Base-by-base conservation (phyloP, 2,113 vertebrate genomes). In the Pseudopipra pipra region DNA sequence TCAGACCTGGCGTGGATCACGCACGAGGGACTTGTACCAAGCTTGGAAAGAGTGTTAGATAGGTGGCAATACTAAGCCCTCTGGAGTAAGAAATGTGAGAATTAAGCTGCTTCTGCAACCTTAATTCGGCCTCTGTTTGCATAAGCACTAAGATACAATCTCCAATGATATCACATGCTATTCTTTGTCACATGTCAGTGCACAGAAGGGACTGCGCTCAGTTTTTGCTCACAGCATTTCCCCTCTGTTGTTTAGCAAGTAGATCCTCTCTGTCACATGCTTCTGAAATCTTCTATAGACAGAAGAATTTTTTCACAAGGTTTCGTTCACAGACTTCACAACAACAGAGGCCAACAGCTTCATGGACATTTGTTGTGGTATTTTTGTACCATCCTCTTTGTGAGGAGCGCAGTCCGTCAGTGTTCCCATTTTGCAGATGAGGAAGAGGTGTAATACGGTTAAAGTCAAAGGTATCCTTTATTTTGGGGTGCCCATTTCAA, bases 51-150 rank as follows among this genome's bases (percentile, higher is more conserved):
- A 74, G 66, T 14, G 1, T 59, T 28, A 67, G 65, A 11, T 46
- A 63, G 72, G 39, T 14, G 0, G 70, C 0, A 2, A 21, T 30
- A 5, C 43, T 73, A 41, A 92, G 54, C 73, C 66, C 58, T 76
- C 54, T 1, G 4, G 59, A 91, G 77, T 73, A 33, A 62, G 78
- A 79, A 85, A 82, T 85, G 58, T 49, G 84, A 84, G 87, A 95
- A 76, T 65, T 79, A 44, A 72, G 54, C 65, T 78, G 84, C 82
- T 68, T 92, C 59, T 88, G 51, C 70, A 61, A 14, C 80, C 81
- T 75, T 87, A 89, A 82, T 82, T 94, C 1, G 5, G 74, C 44
- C 89, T 81, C 30, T 93, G 59, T 95, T 94, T 95, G 87, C 89
- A 68, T 82, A 94, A 85, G 62, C 81, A 6, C 61, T 61, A 39